Evolutionary conservation across 2,888 invertebrate species (phyloP).

Genomic region (Limnephilus lunatus): DNA sequence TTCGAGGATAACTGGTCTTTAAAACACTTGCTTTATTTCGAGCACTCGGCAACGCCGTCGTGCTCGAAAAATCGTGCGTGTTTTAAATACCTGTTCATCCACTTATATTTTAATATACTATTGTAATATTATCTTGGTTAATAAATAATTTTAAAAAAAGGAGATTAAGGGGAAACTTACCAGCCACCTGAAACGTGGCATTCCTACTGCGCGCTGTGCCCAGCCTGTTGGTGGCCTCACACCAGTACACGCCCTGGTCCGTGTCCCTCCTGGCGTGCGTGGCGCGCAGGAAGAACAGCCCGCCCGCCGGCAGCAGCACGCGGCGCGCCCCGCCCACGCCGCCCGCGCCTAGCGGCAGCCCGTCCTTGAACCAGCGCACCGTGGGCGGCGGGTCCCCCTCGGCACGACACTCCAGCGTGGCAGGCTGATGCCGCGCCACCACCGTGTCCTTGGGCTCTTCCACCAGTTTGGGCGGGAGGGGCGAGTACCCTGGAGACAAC

Average conservation of each 20-base stretch:
- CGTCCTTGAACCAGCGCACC: constrained; percentile 89
- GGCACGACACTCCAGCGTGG: constrained; percentile 93
- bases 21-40: too few relatives aligned
- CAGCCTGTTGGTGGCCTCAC: constrained; percentile 89
- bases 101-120: too few relatives aligned
- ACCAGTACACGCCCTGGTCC: constrained; percentile 93
- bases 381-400: constrained; percentile 88
- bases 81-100: too few relatives aligned
- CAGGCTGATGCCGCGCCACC: constrained; percentile 93
- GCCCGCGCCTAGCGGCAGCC: constrained; percentile 68
- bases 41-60: too few relatives aligned
- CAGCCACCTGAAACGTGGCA: constrained; percentile 91
- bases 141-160: too few relatives aligned
- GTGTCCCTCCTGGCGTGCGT: constrained; percentile 89
- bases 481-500: constrained; percentile 54
- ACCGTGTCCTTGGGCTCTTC: constrained; percentile 94
- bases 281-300: constrained; percentile 89
- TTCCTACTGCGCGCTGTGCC: constrained; percentile 90
- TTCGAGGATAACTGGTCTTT: too few relatives aligned
- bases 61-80: too few relatives aligned
- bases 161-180: constrained; percentile 73
- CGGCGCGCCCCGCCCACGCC: constrained; percentile 78
- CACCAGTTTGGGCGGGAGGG: constrained; percentile 85
- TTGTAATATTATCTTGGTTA: too few relatives aligned
- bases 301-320: constrained; percentile 88